phyloP scores from a whole-genome alignment of 2,113 vertebrate species.

The Anser brachyrhynchus region DNA sequence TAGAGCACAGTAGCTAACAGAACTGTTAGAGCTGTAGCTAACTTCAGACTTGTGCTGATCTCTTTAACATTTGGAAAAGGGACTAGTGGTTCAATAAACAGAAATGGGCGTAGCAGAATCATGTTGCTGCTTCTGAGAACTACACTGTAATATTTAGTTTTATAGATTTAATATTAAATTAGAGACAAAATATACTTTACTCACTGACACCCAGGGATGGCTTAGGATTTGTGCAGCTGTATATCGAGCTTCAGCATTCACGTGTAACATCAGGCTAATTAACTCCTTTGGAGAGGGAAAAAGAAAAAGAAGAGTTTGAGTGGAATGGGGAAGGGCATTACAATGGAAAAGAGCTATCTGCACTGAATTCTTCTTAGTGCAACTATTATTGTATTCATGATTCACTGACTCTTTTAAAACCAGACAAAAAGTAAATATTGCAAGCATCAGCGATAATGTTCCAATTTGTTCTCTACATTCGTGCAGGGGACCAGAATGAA shows the following conservation, averaged over 20 bases:
- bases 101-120: neutral
- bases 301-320: neutral
- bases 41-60: neutral
- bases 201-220: conserved; percentile 96
- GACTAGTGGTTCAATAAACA: neutral
- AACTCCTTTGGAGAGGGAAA: conserved; percentile 80
- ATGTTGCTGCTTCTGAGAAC: neutral
- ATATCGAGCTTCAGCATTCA: conserved; percentile 89
- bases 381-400: neutral
- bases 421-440: neutral
- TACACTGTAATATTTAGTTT: neutral
- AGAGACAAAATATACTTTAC: conserved; percentile 54
- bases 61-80: neutral
- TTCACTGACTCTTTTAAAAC: neutral
- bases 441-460: neutral
- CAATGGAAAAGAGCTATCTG: neutral
- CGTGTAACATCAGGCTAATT: conserved; percentile 93
- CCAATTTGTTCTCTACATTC: neutral
- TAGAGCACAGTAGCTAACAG: neutral
- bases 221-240: conserved; percentile 90
- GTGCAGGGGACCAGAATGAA: neutral
- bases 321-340: neutral
- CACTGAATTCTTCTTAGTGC: neutral
- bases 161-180: neutral
- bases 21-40: neutral